Evolutionary conservation across 23 tunicate species (phyloP), one percentile per base, ranked within the genome.

Genomic region (Corella eumyota): DNA sequence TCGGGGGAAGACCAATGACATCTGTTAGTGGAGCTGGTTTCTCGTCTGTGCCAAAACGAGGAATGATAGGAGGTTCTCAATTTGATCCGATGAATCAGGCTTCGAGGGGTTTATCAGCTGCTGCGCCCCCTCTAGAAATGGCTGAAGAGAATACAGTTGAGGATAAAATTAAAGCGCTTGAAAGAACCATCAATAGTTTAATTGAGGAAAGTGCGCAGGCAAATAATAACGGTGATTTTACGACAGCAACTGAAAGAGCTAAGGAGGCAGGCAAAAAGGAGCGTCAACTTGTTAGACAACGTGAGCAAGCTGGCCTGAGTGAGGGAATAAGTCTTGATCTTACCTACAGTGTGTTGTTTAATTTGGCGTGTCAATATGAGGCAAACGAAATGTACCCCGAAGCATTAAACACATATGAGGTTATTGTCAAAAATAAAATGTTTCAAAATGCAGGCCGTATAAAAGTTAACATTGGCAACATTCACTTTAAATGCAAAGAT

Each of bases 391-490:
- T 92, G 93, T 71, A 70, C 35, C 71, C 93, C 6, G 98, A 92
- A 56, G 98, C 98, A 4, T 20, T 92, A 52, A 75, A 92, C 50
- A 77, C 67, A 25, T 92, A 92, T 71, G 63, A 83, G 11, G 98
- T 92, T 19, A 77, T 92, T 45, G 98, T 92, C 50, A 92, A 92
- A 47, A 92, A 92, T 56, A 92, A 92, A 67, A 92, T 92, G 92
- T 92, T 92, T 72, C 81, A 79, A 26, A 72, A 83, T 58, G 78
- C 92, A 27, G 98, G 98, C 1, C 69, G 98, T 19, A 73, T 92
- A 31, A 81, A 83, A 77, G 93, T 92, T 0, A 92, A 92, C 72
- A 83, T 92, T 69, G 98, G 98, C 22, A 92, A 92, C 51, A 92
- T 92, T 53, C 72, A 92, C 51, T 92, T 78, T 66, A 83, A 83